phyloP scores from a whole-genome alignment of 2,113 vertebrate genomes.

The Oncorhynchus nerka region DNA sequence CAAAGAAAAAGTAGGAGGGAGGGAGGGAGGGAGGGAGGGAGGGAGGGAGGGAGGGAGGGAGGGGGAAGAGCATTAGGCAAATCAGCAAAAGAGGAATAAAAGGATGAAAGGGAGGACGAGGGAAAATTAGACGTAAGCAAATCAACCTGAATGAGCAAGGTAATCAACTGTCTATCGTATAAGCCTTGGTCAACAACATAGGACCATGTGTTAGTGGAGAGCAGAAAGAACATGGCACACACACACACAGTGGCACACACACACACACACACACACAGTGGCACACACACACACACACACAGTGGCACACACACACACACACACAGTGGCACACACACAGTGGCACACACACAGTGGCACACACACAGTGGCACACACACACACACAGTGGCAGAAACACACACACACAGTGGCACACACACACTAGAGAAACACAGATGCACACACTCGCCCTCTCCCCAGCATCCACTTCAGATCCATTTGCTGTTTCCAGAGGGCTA shows the following conservation, averaged over 20 bases:
- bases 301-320: no score
- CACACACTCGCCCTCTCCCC: neutral
- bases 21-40: neutral
- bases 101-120: neutral
- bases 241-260: no score
- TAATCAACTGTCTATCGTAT: neutral
- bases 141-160: neutral
- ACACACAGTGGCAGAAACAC: no score
- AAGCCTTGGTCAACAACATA: neutral
- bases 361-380: no score
- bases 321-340: no score
- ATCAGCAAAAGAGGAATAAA: neutral
- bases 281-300: no score
- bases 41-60: neutral
- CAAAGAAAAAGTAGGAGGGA: neutral
- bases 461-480: constrained; percentile 50
- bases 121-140: neutral
- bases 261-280: no score
- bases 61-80: neutral
- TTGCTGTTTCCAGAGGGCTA: constrained; percentile 49
- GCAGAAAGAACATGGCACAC: neutral
- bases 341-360: no score
- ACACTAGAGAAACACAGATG: neutral
- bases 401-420: neutral
- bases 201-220: neutral